A percentile compares a stretch with the other conserved stretches of the same genome.
These are phyloP conservation scores for Upupa epops DNA, from an alignment of 2,113 vertebrate species.

Conservation along the genomic window DNA sequence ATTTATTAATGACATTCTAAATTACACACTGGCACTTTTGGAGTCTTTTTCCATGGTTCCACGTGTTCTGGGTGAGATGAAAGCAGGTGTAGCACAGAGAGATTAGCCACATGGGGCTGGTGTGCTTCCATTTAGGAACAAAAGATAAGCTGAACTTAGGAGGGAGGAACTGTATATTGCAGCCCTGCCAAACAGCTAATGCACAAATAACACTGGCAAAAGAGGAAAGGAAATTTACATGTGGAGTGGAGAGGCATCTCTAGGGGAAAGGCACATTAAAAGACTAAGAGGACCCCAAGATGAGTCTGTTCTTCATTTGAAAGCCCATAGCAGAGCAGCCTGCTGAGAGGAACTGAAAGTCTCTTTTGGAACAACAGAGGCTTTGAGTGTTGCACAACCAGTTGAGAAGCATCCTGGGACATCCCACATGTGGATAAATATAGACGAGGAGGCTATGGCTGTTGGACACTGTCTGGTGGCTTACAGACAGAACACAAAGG, in stretches of 20 bases:
- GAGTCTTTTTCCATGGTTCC: background rate
- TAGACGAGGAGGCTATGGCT: background rate
- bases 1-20: background rate
- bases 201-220: slow-evolving; percentile 1
- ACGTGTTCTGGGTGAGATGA: background rate
- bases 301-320: slow-evolving; percentile 6
- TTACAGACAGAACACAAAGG: background rate
- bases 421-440: slow-evolving; percentile 1
- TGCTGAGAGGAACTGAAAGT: slow-evolving; percentile 45
- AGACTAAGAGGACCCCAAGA: slow-evolving; percentile 1
- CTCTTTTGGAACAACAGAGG: background rate
- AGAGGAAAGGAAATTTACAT: slow-evolving; percentile 27
- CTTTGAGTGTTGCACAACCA: slow-evolving; percentile 27
- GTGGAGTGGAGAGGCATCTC: background rate
- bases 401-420: background rate
- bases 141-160: background rate
- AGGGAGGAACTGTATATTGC: background rate
- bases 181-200: background rate
- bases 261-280: background rate
- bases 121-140: slow-evolving; percentile 6
- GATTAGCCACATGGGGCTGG: background rate
- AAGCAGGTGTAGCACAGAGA: background rate
- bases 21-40: background rate
- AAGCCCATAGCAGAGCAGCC: background rate
- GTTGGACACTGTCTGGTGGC: background rate